Evolutionary conservation across 2,113 vertebrate species (phyloP).

Genomic region (Callocephalon fimbriatum): DNA sequence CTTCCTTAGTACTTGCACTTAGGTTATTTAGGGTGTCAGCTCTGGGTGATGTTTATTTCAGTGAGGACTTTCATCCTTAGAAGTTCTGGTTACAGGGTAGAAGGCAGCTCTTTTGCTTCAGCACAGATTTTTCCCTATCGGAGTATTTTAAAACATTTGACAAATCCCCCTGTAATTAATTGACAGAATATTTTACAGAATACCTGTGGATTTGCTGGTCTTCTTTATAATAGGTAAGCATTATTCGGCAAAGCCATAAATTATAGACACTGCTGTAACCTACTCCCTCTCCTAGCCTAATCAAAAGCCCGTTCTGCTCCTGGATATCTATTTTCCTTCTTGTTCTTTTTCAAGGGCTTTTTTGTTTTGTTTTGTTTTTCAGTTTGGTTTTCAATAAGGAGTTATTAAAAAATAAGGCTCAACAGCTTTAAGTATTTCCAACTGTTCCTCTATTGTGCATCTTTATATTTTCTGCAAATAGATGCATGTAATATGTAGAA

Average conservation of each 20-base stretch:
- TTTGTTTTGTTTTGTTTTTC: neutral
- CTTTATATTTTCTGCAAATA: neutral
- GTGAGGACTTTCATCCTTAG: neutral
- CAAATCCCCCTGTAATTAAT: neutral
- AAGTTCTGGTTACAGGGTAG: neutral
- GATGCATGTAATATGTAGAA: neutral
- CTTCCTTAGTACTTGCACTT: neutral
- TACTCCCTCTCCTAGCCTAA: neutral
- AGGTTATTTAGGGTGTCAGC: neutral
- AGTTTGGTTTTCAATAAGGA: neutral
- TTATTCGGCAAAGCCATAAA: neutral
- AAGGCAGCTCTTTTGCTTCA: neutral
- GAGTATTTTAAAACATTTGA: neutral
- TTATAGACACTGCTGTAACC: neutral
- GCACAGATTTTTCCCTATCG: neutral
- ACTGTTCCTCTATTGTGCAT: neutral
- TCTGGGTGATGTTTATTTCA: neutral
- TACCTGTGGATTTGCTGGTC: neutral
- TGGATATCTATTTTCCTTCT: neutral
- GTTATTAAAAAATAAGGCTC: neutral
- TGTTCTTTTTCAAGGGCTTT: neutral
- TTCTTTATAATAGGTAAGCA: neutral
- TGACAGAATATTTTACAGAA: neutral
- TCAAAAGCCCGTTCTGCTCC: neutral
- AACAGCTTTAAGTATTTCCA: neutral